Percentiles rank a stretch among this genome's conserved stretches.
phyloP scores from a whole-genome alignment of 2,797 vertebrate species.

The Trachurus trachurus region DNA sequence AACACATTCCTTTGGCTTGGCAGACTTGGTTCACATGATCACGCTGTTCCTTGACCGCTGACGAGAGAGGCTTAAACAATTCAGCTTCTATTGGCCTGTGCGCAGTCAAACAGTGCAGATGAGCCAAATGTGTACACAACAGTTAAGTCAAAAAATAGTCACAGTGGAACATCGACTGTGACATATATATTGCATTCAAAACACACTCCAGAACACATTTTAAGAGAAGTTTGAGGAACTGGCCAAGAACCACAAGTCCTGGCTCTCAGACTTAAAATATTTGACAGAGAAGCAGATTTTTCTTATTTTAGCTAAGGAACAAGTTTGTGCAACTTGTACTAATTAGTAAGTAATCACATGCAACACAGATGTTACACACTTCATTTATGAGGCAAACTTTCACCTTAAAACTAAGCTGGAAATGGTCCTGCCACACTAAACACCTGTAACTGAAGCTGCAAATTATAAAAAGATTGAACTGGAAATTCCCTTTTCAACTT shows the following conservation, averaged over 20 bases:
- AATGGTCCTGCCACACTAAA: constrained; percentile 17
- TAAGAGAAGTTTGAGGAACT: not conserved
- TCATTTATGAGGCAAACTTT: not conserved
- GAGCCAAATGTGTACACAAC: constrained; percentile 34
- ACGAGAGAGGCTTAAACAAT: constrained; percentile 73
- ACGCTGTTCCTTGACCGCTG: constrained; percentile 73
- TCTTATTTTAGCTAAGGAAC: not conserved
- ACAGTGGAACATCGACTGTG: constrained; percentile 4
- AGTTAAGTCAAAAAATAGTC: not conserved
- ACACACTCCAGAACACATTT: not conserved
- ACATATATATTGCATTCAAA: not conserved
- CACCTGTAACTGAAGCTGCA: constrained; percentile 21
- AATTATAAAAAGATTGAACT: constrained; percentile 30
- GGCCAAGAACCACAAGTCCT: not conserved
- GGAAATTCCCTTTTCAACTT: constrained; percentile 33
- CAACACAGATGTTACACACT: not conserved
- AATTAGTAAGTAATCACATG: not conserved
- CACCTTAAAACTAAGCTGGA: constrained; percentile 4
- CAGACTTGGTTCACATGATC: constrained; percentile 84
- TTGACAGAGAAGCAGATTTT: not conserved
- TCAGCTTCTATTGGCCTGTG: constrained; percentile 51
- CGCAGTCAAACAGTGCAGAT: not conserved
- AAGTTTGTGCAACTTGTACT: not conserved
- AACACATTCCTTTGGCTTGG: constrained; percentile 87
- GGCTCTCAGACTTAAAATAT: not conserved